Evolutionary conservation across 2,888 invertebrate genomes (phyloP).

Genomic region (Coremacera marginata): DNA sequence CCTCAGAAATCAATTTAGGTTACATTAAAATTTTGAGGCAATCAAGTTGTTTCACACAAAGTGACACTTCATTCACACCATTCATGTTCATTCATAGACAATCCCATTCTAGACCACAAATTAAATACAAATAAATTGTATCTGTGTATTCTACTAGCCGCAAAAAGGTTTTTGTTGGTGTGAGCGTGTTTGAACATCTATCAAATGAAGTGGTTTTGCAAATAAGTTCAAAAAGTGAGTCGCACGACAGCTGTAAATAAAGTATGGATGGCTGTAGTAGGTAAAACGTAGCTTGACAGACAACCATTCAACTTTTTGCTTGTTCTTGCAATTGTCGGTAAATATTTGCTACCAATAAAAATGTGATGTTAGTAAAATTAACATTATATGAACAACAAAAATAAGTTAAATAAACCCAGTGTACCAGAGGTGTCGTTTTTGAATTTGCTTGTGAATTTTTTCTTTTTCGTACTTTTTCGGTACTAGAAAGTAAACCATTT

Average conservation of each 20-base stretch:
- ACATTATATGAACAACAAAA: not conserved
- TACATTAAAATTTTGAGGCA: too few species aligned
- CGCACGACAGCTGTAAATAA: not conserved
- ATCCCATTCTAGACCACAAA: constrained; percentile 1
- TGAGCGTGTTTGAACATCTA: not conserved
- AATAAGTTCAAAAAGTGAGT: not conserved
- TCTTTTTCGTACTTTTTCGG: too few species aligned
- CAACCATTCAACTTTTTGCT: not conserved
- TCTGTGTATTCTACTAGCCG: not conserved
- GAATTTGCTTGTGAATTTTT: too few species aligned
- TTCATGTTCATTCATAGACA: not conserved
- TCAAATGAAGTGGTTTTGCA: constrained; percentile 10
- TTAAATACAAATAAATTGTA: constrained; percentile 11
- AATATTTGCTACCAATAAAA: constrained; percentile 1
- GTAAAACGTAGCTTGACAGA: too few species aligned
- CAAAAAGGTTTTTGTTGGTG: not conserved
- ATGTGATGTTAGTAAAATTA: not conserved
- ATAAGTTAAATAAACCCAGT: too few species aligned
- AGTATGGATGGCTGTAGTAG: too few species aligned
- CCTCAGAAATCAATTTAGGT: too few species aligned
- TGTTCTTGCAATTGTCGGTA: not conserved
- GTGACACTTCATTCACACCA: not conserved
- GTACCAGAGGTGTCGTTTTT: too few species aligned
- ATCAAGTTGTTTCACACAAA: too few species aligned
- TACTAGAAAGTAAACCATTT: too few species aligned